Evolutionary conservation across 2,888 invertebrate genomes (phyloP), one percentile per base, ranked within the genome.

Genomic region (Drosophila longiperda): DNA sequence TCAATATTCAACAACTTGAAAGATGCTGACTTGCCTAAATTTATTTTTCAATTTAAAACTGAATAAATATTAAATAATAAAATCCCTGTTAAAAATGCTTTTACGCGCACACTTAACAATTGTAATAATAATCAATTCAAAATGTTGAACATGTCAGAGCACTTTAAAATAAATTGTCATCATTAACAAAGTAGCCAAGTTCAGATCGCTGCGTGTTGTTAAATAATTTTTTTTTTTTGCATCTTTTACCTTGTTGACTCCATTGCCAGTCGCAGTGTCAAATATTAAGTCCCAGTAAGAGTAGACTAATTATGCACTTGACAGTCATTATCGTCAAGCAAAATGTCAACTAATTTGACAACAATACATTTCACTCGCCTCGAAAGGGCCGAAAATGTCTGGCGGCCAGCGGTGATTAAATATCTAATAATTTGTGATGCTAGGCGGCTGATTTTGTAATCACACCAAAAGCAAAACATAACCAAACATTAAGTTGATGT

Each of bases 391-490:
- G 6, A 53, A 58, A 66, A 59, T 66, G 34, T 67, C 2, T 36
- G 42, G 40, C 58, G 60, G 55, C 49, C 53, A 65, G 48, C 38
- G 20, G 58, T 55, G 57, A 79, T 87, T 84, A 80, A 82, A 73
- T 72, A 68, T 66, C 71, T 66, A 70, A 87, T 81, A 87, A 78
- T 70, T 81, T 60, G 59, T 34, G 64, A 36, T 59, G 48, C 36
- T 52, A 36, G 64, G 57, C 65, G 59, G 29, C 50, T 48, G 29
- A 85, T 89, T 84, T 84, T 67, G 84, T 76, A 87, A 89, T 74
- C 48, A 66, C 83, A 70, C 67, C 59, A 40, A 60, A 34, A 61
- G 53, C 33, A 58, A 45, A 8, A 23, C 15, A 54, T 34, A 36
- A 23, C 36, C 54, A 73, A 55, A 50, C n/a, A 69, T 69, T 61